phyloP scores from a whole-genome alignment of 1,140 invertebrate species.

The Pentalonia nigronervosa region DNA sequence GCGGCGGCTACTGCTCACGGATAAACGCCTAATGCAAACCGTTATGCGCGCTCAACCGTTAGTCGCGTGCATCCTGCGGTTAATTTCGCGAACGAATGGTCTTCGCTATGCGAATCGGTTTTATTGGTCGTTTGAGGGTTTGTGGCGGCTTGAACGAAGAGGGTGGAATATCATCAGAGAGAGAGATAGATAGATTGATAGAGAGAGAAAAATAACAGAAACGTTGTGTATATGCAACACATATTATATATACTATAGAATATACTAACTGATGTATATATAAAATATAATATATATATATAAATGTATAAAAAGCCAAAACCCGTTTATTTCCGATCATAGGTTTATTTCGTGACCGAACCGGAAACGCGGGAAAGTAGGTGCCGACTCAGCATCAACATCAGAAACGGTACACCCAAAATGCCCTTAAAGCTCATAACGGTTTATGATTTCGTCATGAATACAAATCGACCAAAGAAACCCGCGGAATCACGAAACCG shows the following conservation, averaged over 20 bases:
- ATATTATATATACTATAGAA: background rate
- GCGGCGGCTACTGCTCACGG: background rate
- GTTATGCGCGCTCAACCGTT: conserved; percentile 27
- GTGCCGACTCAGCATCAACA: background rate
- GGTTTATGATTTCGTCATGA: conserved; percentile 44
- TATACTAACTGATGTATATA: background rate
- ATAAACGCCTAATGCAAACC: conserved; percentile 16
- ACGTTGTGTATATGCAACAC: background rate
- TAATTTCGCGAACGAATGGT: conserved; percentile 51
- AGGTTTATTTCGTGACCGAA: background rate
- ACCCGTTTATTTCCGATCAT: background rate
- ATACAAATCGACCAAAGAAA: conserved; percentile 51
- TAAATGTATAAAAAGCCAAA: background rate
- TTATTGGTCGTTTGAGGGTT: conserved; percentile 49
- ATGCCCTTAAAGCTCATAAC: conserved; percentile 22
- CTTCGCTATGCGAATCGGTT: conserved; percentile 22
- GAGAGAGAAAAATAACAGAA: background rate
- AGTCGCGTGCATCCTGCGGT: background rate
- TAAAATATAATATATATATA: background rate
- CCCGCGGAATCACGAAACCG: background rate
- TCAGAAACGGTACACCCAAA: background rate
- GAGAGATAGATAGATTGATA: too few relatives aligned
- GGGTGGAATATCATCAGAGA: background rate
- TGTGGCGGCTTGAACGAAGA: background rate
- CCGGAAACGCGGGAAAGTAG: background rate